Conservation (phyloP, 2,113 vertebrate species). For the human region GRCh38 chr7:1842001-1842500, state of each 20-base stretch:
- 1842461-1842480: not conserved
- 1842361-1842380: rapidly evolving
- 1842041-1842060: constrained; percentile 77
- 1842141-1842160: constrained; percentile 88
- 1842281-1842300: not conserved
- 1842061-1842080: constrained; percentile 79
- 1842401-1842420: not conserved
- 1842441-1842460: rapidly evolving
- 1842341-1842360: rapidly evolving
- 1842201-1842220: constrained; percentile 84
- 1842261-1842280: not conserved
- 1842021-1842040: constrained; percentile 62
- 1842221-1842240: constrained; percentile 82
- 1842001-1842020: constrained; percentile 11
- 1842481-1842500: not conserved
- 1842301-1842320: rapidly evolving
- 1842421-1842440: not conserved
- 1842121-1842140: constrained; percentile 86
- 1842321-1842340: too few relatives aligned
- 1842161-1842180: constrained; percentile 89
- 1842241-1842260: constrained; percentile 71
- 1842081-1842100: constrained; percentile 81
- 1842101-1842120: constrained; percentile 88
- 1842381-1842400: rapidly evolving
- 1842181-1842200: constrained; percentile 86